Evolutionary conservation across 2,797 vertebrate species (phyloP).

Genomic region (Luscinia megarhynchos): DNA sequence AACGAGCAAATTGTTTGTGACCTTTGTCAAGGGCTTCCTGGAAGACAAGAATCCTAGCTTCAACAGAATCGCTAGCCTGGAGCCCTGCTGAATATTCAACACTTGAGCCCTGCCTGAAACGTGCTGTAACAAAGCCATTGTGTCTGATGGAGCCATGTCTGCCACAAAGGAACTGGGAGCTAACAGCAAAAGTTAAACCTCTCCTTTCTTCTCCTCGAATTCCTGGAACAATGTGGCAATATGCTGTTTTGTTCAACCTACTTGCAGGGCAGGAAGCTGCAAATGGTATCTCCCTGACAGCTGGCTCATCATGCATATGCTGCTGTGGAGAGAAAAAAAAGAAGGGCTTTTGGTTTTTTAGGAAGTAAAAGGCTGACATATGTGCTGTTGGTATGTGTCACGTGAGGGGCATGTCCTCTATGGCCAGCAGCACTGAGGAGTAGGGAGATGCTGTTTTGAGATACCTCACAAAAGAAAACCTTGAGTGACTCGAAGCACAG

Average conservation of each 20-base stretch:
- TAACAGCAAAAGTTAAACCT: constrained; percentile 31
- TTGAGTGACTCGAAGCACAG: not conserved
- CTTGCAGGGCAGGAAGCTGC: not conserved
- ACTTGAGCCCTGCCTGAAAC: constrained; percentile 74
- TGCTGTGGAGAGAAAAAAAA: not conserved
- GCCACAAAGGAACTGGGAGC: constrained; percentile 21
- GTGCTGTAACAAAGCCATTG: constrained; percentile 83
- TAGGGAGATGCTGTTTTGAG: not conserved
- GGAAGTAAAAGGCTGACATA: constrained; percentile 25
- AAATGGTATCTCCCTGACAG: not conserved
- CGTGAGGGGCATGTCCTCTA: not conserved
- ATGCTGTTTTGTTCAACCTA: not conserved
- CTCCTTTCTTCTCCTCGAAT: not conserved
- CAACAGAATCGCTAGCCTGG: constrained; percentile 80
- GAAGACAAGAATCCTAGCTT: constrained; percentile 82
- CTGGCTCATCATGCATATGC: not conserved
- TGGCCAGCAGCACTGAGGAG: not conserved
- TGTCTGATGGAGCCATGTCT: constrained; percentile 73
- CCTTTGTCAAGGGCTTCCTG: constrained; percentile 93
- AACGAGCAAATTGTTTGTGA: constrained; percentile 89
- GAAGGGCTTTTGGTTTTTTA: not conserved
- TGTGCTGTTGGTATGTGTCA: not conserved
- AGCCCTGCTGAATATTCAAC: constrained; percentile 88
- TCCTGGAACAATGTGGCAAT: not conserved
- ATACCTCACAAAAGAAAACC: not conserved